Conservation (phyloP, 2,113 vertebrate species). For the Ophiodon elongatus region DNA sequence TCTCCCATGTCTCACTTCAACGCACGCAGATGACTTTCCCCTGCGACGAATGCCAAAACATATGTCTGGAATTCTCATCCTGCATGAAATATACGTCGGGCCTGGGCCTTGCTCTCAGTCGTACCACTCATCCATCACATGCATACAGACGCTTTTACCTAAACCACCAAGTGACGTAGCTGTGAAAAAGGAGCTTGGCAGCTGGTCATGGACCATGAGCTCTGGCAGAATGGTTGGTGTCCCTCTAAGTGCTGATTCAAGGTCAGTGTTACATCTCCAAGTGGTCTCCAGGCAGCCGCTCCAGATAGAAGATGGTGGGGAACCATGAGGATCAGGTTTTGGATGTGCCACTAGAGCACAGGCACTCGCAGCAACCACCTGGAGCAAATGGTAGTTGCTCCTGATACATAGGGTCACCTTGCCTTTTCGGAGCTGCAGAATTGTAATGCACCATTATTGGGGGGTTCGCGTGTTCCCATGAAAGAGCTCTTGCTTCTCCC, state of each 20-base stretch:
- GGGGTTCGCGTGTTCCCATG: conserved; percentile 23
- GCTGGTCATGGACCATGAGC: conserved; percentile 47
- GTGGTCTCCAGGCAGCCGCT: conserved; percentile 55
- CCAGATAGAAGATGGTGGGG: conserved; percentile 24
- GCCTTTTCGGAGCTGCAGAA: conserved; percentile 63
- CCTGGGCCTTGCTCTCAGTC: conserved; percentile 33
- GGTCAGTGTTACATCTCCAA: conserved; percentile 76
- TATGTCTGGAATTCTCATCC: conserved; percentile 17
- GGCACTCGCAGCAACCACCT: conserved; percentile 23
- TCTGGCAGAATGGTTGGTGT: conserved; percentile 41
- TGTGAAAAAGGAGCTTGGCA: conserved; percentile 48
- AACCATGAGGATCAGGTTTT: conserved; percentile 29
- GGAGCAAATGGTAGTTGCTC: conserved; percentile 33
- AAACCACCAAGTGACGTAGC: conserved; percentile 64
- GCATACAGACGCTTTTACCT: conserved; percentile 25
- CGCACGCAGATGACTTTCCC: conserved; percentile 20
- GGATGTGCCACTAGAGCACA: conserved; percentile 12
- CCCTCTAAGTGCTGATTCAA: conserved; percentile 70
- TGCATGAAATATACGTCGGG: conserved; percentile 44
- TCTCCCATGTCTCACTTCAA: conserved; percentile 24
- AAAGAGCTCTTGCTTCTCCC: conserved; percentile 13
- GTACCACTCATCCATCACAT: conserved; percentile 25
- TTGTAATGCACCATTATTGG: conserved; percentile 65
- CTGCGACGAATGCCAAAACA: not conserved
- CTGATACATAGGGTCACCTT: conserved; percentile 77